Base-by-base conservation (phyloP, 2,888 invertebrate species). In the Macrostomum cliftonense region DNA sequence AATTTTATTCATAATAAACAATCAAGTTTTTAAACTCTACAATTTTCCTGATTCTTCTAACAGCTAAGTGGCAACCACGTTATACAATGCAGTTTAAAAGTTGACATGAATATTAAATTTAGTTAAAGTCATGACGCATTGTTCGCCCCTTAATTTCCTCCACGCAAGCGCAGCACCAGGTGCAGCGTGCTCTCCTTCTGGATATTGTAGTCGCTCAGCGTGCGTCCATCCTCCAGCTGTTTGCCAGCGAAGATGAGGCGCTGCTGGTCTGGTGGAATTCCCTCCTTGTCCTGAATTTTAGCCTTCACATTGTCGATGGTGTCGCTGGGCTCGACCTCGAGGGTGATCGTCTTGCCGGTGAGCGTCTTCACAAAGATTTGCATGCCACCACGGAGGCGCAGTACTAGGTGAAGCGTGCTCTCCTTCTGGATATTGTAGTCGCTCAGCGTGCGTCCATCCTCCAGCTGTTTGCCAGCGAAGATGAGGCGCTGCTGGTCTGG, bases 341-440 rank as follows among this genome's bases (percentile, higher is more conserved):
- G 60, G 50, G 67, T 68, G 56, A 69, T 70, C 49, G 67, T 68
- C 53, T 68, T 70, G 36, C 68, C 67, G 45, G 67, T 69, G 39
- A 69, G 56, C 17, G 68, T 69, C 55, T 68, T 68, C 45, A 69
- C 68, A 55, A 70, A 93, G 74, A 93, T 91, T 78, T 93, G 91
- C 88, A 88, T 55, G 74, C 87, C 81, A 77, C 91, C 91, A 70
- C 89, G 79, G 59, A 93, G 79, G 75, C 89, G 82, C 54, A 93
- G 77, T 55, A 91, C 89, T 75, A 74, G 59, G 71, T 91, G 89
- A 56, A 91, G 78, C 9, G 91, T 93, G 0, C 89, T 89, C 71
- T 87, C 87, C 71, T 88, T 88, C 73, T 91, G 87, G 65, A 89
- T 88, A 71, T 88, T 88, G 72, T 88, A 88, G 67, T 91, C 89